Conservation (phyloP, 2,113 vertebrate species). For the Oreotrochilus melanogaster region DNA sequence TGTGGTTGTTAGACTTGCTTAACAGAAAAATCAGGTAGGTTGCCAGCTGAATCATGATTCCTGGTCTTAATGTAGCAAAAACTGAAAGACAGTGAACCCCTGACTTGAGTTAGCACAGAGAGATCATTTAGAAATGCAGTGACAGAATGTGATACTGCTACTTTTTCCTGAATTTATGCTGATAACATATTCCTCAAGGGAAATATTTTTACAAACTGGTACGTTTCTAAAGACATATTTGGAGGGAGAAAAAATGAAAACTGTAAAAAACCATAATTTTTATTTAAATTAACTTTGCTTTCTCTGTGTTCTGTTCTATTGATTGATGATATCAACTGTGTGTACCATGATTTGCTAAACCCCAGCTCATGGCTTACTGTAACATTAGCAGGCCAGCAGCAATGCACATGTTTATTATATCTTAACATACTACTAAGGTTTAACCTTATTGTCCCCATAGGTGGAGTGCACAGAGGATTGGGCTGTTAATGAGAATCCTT, state of each 20-base stretch:
- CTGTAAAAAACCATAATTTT: neutral
- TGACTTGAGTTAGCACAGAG: neutral
- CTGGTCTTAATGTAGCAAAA: neutral
- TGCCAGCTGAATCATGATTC: neutral
- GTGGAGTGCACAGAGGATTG: neutral
- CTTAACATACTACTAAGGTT: accelerated
- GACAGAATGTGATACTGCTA: neutral
- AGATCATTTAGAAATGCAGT: neutral
- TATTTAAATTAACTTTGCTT: neutral
- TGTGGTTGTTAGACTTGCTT: neutral
- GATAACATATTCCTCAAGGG: neutral
- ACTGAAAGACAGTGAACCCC: neutral
- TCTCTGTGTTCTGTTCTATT: neutral
- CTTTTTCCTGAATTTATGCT: neutral
- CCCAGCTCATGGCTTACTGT: neutral
- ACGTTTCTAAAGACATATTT: neutral
- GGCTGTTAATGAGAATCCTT: neutral
- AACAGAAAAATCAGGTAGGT: neutral
- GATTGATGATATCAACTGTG: neutral
- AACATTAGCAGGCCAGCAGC: neutral
- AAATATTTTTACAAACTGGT: neutral
- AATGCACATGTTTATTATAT: neutral
- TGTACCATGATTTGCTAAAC: neutral
- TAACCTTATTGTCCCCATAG: neutral
- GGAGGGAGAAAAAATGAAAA: accelerated